Percentiles rank a stretch among this genome's conserved stretches.
These are phyloP conservation scores for Vanacampus margaritifer DNA, from an alignment of 2,113 vertebrate species.

Conservation along the genomic window DNA sequence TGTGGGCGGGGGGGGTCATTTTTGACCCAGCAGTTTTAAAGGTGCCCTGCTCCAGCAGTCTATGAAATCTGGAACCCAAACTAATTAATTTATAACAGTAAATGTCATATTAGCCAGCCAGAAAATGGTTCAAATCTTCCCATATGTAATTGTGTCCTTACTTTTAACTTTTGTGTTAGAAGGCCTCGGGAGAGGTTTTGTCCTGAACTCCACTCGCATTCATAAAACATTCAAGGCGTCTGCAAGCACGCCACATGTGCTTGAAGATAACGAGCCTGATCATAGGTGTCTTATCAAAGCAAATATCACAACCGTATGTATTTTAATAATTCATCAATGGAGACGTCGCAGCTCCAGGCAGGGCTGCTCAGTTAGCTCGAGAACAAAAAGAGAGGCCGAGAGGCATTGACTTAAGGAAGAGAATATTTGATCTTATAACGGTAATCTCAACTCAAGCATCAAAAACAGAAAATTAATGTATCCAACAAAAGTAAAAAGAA, in stretches of 20 bases:
- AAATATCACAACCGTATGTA: slow-evolving; percentile 39
- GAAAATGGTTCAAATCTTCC: too few species aligned
- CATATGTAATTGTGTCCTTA: not conserved
- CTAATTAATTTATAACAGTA: too few species aligned
- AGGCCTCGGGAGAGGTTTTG: not conserved
- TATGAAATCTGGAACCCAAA: too few species aligned
- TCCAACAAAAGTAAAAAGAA: not conserved
- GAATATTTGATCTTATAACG: slow-evolving; percentile 2
- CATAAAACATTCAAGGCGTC: slow-evolving; percentile 62
- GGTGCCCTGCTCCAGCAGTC: too few species aligned
- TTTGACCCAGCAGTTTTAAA: too few species aligned
- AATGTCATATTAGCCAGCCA: too few species aligned
- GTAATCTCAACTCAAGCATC: not conserved
- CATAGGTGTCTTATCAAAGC: slow-evolving; percentile 43
- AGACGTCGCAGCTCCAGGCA: slow-evolving; percentile 9
- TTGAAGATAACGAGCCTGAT: slow-evolving; percentile 28
- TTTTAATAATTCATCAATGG: slow-evolving; percentile 47
- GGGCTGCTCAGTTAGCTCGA: not conserved
- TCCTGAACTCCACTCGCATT: slow-evolving; percentile 50
- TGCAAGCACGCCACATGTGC: slow-evolving; percentile 20
- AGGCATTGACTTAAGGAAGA: slow-evolving; percentile 16
- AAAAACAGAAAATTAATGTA: not conserved
- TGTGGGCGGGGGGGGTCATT: too few species aligned
- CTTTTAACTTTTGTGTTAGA: not conserved
- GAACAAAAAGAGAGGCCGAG: slow-evolving; percentile 15